Conservation (phyloP, 2,797 vertebrate genomes). For the Kryptopterus vitreolus region DNA sequence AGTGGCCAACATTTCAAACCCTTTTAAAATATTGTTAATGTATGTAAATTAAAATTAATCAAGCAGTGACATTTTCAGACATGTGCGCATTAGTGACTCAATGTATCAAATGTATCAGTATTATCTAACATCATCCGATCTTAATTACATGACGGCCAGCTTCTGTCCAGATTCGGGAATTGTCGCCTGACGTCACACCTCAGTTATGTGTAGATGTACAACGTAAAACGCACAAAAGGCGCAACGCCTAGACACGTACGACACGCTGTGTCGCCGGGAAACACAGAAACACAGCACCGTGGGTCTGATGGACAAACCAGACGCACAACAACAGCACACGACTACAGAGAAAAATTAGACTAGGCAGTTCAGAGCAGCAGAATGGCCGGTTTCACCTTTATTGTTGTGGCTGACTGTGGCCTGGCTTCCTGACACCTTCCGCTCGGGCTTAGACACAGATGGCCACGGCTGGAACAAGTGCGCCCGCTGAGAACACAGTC, state of each 20-base stretch:
- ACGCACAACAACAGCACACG: slow-evolving; percentile 55
- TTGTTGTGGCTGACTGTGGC: slow-evolving; percentile 60
- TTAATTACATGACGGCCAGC: slow-evolving; percentile 36
- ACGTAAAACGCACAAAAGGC: slow-evolving; percentile 31
- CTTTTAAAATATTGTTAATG: not conserved
- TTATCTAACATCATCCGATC: not conserved
- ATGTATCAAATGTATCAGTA: not conserved
- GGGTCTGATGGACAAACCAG: slow-evolving; percentile 57
- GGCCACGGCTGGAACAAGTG: slow-evolving; percentile 54
- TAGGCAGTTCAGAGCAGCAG: slow-evolving; percentile 43
- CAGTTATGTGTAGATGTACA: slow-evolving; percentile 35
- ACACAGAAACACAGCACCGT: slow-evolving; percentile 20
- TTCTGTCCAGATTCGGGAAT: slow-evolving; percentile 7
- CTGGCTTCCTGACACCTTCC: slow-evolving; percentile 60
- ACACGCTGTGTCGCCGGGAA: slow-evolving; percentile 44
- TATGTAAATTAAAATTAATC: no score
- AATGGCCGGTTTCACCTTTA: slow-evolving; percentile 59
- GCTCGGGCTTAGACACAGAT: slow-evolving; percentile 55
- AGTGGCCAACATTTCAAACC: not conserved
- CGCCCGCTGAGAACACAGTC: slow-evolving; percentile 45
- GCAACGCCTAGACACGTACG: slow-evolving; percentile 45
- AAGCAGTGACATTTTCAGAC: not conserved
- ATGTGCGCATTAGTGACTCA: not conserved
- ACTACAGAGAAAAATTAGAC: slow-evolving; percentile 48
- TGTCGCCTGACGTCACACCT: slow-evolving; percentile 62